Percentiles rank a stretch among this genome's conserved stretches.
Evolutionary conservation across 1,140 invertebrate genomes (phyloP).

Genomic region (Mamestra configurata): DNA sequence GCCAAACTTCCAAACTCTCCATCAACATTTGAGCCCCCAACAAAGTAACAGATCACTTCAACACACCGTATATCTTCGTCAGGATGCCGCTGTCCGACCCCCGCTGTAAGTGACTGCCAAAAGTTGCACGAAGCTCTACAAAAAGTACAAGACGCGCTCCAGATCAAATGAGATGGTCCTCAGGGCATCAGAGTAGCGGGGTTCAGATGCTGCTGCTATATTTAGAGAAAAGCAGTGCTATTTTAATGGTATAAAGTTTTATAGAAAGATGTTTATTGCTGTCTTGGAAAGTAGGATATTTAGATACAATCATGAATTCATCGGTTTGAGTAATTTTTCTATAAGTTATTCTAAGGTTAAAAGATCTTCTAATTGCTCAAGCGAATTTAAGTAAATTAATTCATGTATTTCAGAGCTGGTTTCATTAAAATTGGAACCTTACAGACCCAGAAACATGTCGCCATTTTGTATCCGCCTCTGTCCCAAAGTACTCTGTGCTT

Average conservation of each 20-base stretch:
- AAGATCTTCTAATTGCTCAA: too few relatives aligned
- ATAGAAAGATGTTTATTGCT: background rate
- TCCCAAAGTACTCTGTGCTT: slow-evolving; percentile 34
- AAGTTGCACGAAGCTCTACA: slow-evolving; percentile 58
- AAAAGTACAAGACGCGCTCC: slow-evolving; percentile 68
- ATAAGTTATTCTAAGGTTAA: background rate
- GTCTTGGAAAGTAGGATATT: background rate
- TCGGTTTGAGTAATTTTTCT: too few relatives aligned
- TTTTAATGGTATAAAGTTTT: too few relatives aligned
- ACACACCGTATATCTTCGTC: slow-evolving; percentile 38
- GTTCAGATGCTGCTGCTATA: background rate
- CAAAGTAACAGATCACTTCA: slow-evolving; percentile 36
- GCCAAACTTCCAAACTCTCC: background rate
- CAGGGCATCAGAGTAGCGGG: slow-evolving; percentile 51
- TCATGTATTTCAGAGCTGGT: too few relatives aligned
- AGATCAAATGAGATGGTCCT: slow-evolving; percentile 73
- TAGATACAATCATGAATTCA: too few relatives aligned
- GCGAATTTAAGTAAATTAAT: too few relatives aligned
- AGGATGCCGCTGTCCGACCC: slow-evolving; percentile 49
- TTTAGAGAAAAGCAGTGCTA: too few relatives aligned
- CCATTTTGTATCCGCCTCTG: slow-evolving; percentile 12
- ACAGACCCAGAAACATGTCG: background rate
- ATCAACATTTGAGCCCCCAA: background rate
- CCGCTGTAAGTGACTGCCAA: slow-evolving; percentile 63
- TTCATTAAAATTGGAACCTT: background rate